Base-by-base conservation (phyloP, 2,888 invertebrate genomes). In the Sarcophaga rosellei region DNA sequence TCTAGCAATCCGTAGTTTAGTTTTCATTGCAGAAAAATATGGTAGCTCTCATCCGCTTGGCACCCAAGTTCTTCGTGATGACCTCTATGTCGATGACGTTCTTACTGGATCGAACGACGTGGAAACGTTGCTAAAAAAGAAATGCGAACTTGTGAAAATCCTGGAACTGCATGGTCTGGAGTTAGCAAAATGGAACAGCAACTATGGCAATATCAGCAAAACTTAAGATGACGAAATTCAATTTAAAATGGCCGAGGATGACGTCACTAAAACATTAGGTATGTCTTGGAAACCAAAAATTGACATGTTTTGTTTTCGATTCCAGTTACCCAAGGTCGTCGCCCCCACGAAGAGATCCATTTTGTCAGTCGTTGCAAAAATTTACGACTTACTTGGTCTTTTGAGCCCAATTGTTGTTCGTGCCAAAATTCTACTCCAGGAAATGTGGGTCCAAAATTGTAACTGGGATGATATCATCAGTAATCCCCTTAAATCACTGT, bases 351-450 rank as follows among this genome's bases (percentile, higher is more conserved):
- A 74, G 47, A 15, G 68, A n/a, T 57, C 76, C 1, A 47, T 77
- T 17, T 63, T 83, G 20, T 73, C 80, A 47, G 8, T 66, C 20
- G 59, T 79, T 20, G 74, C 84, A 11, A 72, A 74, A 25, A 82
- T 87, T 61, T 88, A 80, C n/a, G 85, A 86, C 63, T 1, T 57
- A 20, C 57, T 70, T 25, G 70, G 70, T 57, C 44, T 57, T 72
- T 80, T 88, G 3, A 82, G 87, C 57, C 88, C 87, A 15, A 83
- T 88, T 10, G 72, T 87, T 12, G 62, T 87, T 35, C 62, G 61
- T 11, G 74, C 83, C 47, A 87, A 88, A 74, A 88, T 88, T 47
- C 23, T 88, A 61, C 57, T 88, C 15, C 87, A 88, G 21, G 80
- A 86, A 59, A 62, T 84, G 17, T 87, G 86, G 82, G 75, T 73